A percentile compares a stretch with the other conserved stretches of the same genome.
phyloP scores from a whole-genome alignment of 92 coral and sea anemone genomes.

The Chrysogorgia sp. region DNA sequence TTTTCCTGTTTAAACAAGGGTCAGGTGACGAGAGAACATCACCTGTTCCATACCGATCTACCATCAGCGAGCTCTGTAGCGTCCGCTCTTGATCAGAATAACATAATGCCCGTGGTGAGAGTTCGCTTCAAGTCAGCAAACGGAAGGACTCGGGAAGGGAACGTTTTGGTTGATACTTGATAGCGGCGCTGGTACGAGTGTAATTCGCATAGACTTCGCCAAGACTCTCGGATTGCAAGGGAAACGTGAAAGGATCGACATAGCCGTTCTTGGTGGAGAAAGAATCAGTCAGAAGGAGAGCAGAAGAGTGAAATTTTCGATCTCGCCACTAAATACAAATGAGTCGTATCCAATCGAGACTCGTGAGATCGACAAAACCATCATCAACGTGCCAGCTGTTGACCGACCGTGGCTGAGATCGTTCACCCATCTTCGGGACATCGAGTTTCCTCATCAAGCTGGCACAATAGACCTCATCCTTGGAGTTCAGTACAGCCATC shows the following conservation, averaged over 20 bases:
- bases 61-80: constrained; percentile 18
- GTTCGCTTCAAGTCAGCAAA: constrained; percentile 57
- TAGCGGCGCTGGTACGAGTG: constrained; percentile 62
- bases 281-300: constrained; percentile 40
- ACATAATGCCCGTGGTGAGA: constrained; percentile 59
- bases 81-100: constrained; percentile 33
- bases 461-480: constrained; percentile 30
- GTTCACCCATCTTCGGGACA: constrained; percentile 9
- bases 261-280: constrained; percentile 52
- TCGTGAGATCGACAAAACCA: constrained; percentile 46
- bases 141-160: constrained; percentile 54
- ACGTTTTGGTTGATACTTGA: constrained; percentile 61
- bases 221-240: constrained; percentile 50
- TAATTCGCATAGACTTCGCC: constrained; percentile 50
- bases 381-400: constrained; percentile 30
- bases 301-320: constrained; percentile 53
- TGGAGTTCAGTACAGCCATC: constrained; percentile 47
- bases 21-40: no score
- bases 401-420: constrained; percentile 35
- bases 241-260: constrained; percentile 35
- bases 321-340: constrained; percentile 43
- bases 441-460: constrained; percentile 37
- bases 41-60: no score
- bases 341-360: constrained; percentile 40
- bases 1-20: constrained; percentile 25